These are phyloP conservation scores for Triplophysa bombifrons DNA, from an alignment of 2,797 vertebrate species.

Conservation along the genomic window DNA sequence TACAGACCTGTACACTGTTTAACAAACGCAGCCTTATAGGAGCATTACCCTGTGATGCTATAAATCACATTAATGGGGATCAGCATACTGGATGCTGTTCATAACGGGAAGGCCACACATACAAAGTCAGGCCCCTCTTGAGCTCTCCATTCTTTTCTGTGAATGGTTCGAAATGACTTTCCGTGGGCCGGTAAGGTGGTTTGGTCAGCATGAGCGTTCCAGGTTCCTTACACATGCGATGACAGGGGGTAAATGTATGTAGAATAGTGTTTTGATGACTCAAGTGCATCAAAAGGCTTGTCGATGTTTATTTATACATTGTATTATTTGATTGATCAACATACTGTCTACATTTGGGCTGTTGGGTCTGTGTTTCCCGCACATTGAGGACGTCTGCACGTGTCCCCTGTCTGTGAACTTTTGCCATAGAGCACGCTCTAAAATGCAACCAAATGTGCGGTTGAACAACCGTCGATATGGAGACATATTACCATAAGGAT, in stretches of 20 bases:
- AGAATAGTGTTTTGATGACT: no score
- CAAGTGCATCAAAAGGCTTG: no score
- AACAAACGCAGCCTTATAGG: constrained; percentile 55
- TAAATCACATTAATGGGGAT: constrained; percentile 68
- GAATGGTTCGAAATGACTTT: not conserved
- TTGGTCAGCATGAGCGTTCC: not conserved
- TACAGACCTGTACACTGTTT: constrained; percentile 49
- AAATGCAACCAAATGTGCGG: not conserved
- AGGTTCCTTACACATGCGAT: no score
- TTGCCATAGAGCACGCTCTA: not conserved
- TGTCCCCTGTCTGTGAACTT: no score
- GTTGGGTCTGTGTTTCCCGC: no score
- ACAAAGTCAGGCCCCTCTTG: constrained; percentile 17
- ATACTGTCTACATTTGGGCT: no score
- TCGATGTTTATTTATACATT: no score
- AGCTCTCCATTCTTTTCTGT: constrained; percentile 46
- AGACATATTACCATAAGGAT: no score
- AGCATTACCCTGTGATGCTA: constrained; percentile 57
- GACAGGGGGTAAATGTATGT: no score
- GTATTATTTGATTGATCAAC: no score
- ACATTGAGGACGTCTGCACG: no score
- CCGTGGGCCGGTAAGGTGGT: not conserved
- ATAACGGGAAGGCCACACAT: constrained; percentile 49
- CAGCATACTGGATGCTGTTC: constrained; percentile 54
- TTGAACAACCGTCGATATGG: no score